Conservation (phyloP, 2,888 invertebrate genomes). For the Trichopria drosophilae region DNA sequence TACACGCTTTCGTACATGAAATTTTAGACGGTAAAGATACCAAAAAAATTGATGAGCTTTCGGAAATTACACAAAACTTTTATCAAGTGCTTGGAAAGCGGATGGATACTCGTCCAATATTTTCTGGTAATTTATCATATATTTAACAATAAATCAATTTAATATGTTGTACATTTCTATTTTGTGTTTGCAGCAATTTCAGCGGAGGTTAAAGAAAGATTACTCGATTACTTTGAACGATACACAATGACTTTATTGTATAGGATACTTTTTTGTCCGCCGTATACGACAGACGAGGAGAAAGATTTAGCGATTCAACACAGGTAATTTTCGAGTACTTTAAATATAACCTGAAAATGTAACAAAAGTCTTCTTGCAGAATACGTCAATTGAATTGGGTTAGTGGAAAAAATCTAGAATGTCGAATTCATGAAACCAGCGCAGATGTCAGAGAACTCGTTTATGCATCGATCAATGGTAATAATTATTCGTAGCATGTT, state of each 20-base stretch:
- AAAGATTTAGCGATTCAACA: slow-evolving; percentile 91
- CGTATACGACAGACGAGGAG: slow-evolving; percentile 88
- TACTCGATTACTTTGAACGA: slow-evolving; percentile 92
- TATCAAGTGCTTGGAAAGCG: slow-evolving; percentile 80
- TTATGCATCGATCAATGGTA: slow-evolving; percentile 91
- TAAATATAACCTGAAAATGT: not conserved
- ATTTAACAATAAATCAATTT: not conserved
- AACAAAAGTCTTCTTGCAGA: slow-evolving; percentile 55
- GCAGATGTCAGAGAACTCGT: slow-evolving; percentile 83
- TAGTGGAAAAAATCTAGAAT: slow-evolving; percentile 89
- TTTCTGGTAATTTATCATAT: slow-evolving; percentile 57
- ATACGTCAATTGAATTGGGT: slow-evolving; percentile 97
- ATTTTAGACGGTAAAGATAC: slow-evolving; percentile 65
- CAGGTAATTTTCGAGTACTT: slow-evolving; percentile 60
- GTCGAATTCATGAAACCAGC: slow-evolving; percentile 84
- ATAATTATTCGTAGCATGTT: slow-evolving; percentile 27
- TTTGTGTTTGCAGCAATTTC: slow-evolving; percentile 61
- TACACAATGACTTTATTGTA: slow-evolving; percentile 91
- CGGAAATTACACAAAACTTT: slow-evolving; percentile 87
- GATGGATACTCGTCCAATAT: slow-evolving; percentile 69
- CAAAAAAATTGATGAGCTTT: slow-evolving; percentile 79
- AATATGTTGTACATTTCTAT: not conserved
- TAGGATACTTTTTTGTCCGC: slow-evolving; percentile 83
- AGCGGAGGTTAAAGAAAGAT: slow-evolving; percentile 75
- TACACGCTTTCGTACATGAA: slow-evolving; percentile 68